Percentiles rank a stretch among this genome's conserved stretches.
These are phyloP conservation scores for Sesia apiformis DNA, from an alignment of 2,888 invertebrate species.

Conservation along the genomic window DNA sequence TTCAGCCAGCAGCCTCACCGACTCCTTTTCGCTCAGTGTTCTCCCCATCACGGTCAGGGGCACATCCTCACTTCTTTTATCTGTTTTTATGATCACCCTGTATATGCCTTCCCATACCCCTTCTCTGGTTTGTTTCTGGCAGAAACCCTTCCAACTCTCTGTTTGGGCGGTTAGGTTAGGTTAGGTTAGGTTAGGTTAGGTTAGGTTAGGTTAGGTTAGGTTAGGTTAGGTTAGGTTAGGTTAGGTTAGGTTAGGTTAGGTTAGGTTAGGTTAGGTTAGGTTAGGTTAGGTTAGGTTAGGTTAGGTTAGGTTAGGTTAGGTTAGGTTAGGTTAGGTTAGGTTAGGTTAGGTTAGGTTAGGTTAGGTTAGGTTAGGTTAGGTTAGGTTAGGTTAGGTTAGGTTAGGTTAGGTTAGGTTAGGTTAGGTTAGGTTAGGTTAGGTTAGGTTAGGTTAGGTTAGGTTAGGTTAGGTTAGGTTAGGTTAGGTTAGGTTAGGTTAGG, in stretches of 20 bases:
- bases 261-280: slow-evolving; percentile 3
- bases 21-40: too few species aligned
- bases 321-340: slow-evolving; percentile 1
- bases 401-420: slow-evolving; percentile 1
- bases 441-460: slow-evolving; percentile 2
- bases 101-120: too few species aligned
- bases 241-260: slow-evolving; percentile 2
- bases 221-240: slow-evolving; percentile 2
- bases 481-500: neutral
- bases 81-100: too few species aligned
- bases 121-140: too few species aligned
- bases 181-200: slow-evolving; percentile 3
- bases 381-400: slow-evolving; percentile 1
- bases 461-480: slow-evolving; percentile 2
- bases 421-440: slow-evolving; percentile 2
- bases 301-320: slow-evolving; percentile 2
- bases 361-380: slow-evolving; percentile 1
- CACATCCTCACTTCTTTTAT: too few species aligned
- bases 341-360: slow-evolving; percentile 3
- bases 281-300: slow-evolving; percentile 1
- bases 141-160: too few species aligned
- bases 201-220: slow-evolving; percentile 3
- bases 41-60: too few species aligned
- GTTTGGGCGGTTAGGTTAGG: neutral
- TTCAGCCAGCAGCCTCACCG: too few species aligned